Percentiles rank a stretch among this genome's conserved stretches.
Evolutionary conservation across 1,140 invertebrate genomes (phyloP).

Genomic region (Scaptomyza graminum): DNA sequence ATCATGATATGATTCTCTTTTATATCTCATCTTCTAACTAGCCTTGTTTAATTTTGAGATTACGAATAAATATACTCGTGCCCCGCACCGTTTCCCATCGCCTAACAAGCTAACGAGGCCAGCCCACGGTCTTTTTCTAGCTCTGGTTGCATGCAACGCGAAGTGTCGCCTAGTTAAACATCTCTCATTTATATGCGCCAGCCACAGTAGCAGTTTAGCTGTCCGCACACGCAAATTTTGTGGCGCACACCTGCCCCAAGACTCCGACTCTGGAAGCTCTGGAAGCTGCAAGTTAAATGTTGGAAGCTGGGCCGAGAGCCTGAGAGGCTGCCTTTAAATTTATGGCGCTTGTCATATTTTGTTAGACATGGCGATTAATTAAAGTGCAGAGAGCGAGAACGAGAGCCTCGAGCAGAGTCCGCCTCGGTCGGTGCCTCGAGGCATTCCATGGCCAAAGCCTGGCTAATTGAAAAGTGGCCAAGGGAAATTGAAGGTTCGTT

Average conservation of each 20-base stretch:
- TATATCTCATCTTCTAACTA: neutral
- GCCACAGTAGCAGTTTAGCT: constrained; percentile 72
- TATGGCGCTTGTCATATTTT: constrained; percentile 82
- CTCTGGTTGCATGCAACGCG: constrained; percentile 51
- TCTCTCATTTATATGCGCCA: constrained; percentile 79
- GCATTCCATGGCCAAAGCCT: constrained; percentile 24
- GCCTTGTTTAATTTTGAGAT: neutral
- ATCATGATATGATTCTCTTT: constrained; percentile 1
- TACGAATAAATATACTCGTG: neutral
- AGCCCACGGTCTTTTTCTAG: constrained; percentile 13
- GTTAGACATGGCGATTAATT: constrained; percentile 82
- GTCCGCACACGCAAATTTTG: constrained; percentile 80
- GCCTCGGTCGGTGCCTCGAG: constrained; percentile 9
- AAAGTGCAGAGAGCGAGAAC: constrained; percentile 56
- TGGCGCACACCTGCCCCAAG: constrained; percentile 54
- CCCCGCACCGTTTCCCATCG: neutral
- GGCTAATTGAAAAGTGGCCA: constrained; percentile 75
- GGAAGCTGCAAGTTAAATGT: neutral
- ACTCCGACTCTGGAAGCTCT: neutral
- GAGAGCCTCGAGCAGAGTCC: neutral
- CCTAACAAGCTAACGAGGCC: constrained; percentile 2
- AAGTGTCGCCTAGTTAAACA: constrained; percentile 77
- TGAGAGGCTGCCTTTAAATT: constrained; percentile 61
- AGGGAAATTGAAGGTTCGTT: constrained; percentile 53
- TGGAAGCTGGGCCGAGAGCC: constrained; percentile 4